Evolutionary conservation across 1,140 invertebrate species (phyloP).

Genomic region (Bombus confusus): DNA sequence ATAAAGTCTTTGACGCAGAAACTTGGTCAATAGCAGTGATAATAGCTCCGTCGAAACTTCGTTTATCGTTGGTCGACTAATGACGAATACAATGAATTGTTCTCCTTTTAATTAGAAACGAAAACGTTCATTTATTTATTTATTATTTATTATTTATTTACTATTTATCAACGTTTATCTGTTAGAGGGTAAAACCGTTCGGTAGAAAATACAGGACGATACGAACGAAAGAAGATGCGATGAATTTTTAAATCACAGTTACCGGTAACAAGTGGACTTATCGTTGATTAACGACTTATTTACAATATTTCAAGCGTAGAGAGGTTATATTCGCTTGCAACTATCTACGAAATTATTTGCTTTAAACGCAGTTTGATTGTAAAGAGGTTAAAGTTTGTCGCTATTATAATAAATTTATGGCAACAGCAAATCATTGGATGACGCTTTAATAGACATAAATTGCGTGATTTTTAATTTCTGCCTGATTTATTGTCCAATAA

Average conservation of each 20-base stretch:
- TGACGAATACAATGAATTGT: neutral
- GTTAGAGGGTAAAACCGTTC: too few relatives aligned
- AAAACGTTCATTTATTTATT: neutral
- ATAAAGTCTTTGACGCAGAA: neutral
- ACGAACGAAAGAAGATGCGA: too few relatives aligned
- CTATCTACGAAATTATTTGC: neutral
- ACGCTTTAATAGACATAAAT: neutral
- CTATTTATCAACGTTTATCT: neutral
- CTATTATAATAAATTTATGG: neutral
- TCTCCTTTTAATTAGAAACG: neutral
- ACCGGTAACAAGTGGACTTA: too few relatives aligned
- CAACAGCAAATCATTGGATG: neutral
- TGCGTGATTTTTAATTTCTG: neutral
- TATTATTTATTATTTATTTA: neutral
- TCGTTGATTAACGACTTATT: too few relatives aligned
- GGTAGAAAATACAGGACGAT: too few relatives aligned
- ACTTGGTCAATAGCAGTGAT: neutral
- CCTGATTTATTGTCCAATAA: conserved; percentile 9
- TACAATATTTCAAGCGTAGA: neutral
- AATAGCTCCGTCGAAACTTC: neutral
- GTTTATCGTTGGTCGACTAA: neutral
- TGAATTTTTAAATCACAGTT: too few relatives aligned
- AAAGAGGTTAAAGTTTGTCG: neutral
- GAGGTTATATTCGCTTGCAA: neutral
- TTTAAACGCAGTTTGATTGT: neutral